These are phyloP conservation scores for Volucella bombylans DNA, from an alignment of 2,888 invertebrate species.

Conservation along the genomic window DNA sequence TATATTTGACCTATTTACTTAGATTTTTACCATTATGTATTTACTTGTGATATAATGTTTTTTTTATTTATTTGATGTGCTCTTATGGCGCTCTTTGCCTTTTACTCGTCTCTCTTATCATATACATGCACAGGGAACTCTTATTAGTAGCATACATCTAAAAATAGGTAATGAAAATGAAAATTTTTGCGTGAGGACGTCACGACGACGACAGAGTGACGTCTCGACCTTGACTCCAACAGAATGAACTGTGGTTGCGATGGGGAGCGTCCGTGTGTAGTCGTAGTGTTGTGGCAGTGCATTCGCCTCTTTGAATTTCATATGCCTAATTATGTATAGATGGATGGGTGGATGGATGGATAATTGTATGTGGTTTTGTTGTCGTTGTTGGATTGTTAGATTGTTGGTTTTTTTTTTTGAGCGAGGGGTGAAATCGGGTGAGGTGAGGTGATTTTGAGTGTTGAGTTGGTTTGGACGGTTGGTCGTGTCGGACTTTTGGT, in stretches of 20 bases:
- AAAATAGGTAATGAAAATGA: conserved; percentile 74
- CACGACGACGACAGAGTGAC: conserved; percentile 78
- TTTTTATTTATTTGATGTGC: conserved; percentile 17
- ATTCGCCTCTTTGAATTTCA: conserved; percentile 73
- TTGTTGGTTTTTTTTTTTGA: conserved; percentile 26
- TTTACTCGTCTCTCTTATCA: conserved; percentile 15
- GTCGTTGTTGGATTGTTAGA: conserved; percentile 27
- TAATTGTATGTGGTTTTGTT: conserved; percentile 36
- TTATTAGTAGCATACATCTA: conserved; percentile 53
- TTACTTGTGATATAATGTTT: conserved; percentile 15
- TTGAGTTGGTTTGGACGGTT: conserved; percentile 41
- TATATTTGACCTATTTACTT: conserved; percentile 67
- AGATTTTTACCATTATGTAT: not conserved
- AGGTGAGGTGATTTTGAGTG: conserved; percentile 65
- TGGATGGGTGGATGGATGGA: conserved; percentile 7
- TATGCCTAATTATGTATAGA: conserved; percentile 68
- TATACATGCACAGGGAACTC: conserved; percentile 24
- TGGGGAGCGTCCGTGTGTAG: conserved; percentile 56
- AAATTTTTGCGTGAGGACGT: conserved; percentile 79
- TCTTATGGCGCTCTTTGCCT: conserved; percentile 23
- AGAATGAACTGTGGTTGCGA: conserved; percentile 81
- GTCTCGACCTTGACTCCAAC: conserved; percentile 82
- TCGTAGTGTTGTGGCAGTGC: conserved; percentile 60
- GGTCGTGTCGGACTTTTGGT: not conserved
- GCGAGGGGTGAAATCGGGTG: conserved; percentile 24